Base-by-base conservation (phyloP, 2,888 invertebrate species). In the Cantharis rustica region DNA sequence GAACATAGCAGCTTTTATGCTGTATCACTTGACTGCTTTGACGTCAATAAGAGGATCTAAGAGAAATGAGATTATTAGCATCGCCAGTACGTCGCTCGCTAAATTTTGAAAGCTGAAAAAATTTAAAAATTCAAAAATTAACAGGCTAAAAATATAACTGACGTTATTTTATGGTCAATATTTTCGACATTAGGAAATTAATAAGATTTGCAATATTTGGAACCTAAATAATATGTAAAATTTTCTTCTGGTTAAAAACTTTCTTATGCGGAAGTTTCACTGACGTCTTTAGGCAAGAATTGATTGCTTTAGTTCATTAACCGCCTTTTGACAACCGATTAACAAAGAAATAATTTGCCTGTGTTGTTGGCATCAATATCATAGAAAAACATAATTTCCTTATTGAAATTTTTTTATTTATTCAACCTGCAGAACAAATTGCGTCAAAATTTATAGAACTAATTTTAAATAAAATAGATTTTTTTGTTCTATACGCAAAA, bases 231-330 rank as follows among this genome's bases (percentile, higher is more conserved):
- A 31, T 13, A 31, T 1, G 1, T 47, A n/a, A 47, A 47, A n/a
- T 47, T 47, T 47, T n/a, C 47, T 47, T n/a, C 9, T n/a, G 47
- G n/a, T n/a, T 16, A 63, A 63, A 63, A 20, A 66, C 64, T 20
- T 66, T 23, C 13, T n/a, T 20, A 10, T 9, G 20, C 64, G 64
- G 64, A 66, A 66, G 64, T 20, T 66, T 20, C n/a, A 20, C 20
- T 66, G 64, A 66, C 20, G 64, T n/a, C 20, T 66, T 20, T 20
- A 66, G 13, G 23, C 17, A 20, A 23, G 20, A 66, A 66, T 66
- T 66, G 64, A 66, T 66, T 66, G 16, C 64, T 66, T 66, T 66
- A 66, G 64, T 66, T 66, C 64, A 23, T 66, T 66, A 66, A 66
- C 64, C 16, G 64, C 64, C 10, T 66, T 66, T 66, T 66, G 64